Evolutionary conservation across 2,888 invertebrate genomes (phyloP), one percentile per base, ranked within the genome.

Genomic region (Copidosoma aretas): DNA sequence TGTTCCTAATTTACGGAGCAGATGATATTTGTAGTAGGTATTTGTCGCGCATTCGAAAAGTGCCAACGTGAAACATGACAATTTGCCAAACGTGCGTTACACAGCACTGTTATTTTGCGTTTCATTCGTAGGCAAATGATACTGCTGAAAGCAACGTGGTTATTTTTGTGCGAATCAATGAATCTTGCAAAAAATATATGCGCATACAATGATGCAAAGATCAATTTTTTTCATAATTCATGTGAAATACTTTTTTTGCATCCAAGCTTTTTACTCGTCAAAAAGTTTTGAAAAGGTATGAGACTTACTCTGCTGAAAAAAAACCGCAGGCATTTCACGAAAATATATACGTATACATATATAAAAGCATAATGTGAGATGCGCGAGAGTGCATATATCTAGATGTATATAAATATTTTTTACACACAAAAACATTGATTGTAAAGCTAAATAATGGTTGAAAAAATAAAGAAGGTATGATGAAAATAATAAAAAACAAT

Each of bases 351-450:
- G 62, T 68, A 68, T 66, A 68, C 66, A 60, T 68, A 68, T 67
- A 67, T 62, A 70, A 70, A 69, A 32, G 32, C 69, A 71, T 62
- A 62, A 68, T 68, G 63, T 67, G 57, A 67, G 56, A 22, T 63
- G 60, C 60, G 59, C 60, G 21, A n/a, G 49, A 49, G 58, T 52
- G 39, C 51, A 46, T 68, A 68, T 68, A 72, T 68, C 64, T 72
- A 72, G 63, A 70, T 72, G 70, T 72, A 72, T 61, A 72, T 72
- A 72, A 66, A 70, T 72, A 72, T 72, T 72, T 72, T 72, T 72
- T 70, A 72, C 72, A 72, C 72, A 25, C 61, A 64, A 61, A 52
- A 15, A 59, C 39, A 58, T 24, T 21, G 67, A 61, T 53, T 54
- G 62, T 62, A 62, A 63, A 57, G 56, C 24, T 32, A 57, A 39